Evolutionary conservation across 1,140 invertebrate genomes (phyloP).

Genomic region (Ctenoplectra terminalis): DNA sequence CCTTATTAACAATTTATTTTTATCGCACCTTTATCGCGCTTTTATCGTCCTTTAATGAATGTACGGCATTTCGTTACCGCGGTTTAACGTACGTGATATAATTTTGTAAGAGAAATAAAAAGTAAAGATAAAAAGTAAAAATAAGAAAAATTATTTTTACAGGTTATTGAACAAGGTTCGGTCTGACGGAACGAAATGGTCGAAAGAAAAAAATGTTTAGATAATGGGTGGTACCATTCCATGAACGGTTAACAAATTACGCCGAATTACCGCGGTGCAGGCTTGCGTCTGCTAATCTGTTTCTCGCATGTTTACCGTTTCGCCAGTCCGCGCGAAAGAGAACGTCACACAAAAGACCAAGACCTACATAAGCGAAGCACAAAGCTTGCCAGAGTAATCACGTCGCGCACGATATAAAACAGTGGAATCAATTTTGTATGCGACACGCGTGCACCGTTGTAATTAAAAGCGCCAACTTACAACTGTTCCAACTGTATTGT

Average conservation of each 20-base stretch:
- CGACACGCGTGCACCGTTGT: not conserved
- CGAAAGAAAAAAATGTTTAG: not conserved
- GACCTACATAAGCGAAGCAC: slow-evolving; percentile 40
- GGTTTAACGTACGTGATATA: not conserved
- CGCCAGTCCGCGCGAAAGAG: slow-evolving; percentile 33
- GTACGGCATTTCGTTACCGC: not conserved
- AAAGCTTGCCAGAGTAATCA: slow-evolving; percentile 31
- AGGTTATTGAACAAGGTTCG: not conserved
- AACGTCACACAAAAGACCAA: slow-evolving; percentile 49
- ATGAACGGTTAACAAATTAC: slow-evolving; percentile 23
- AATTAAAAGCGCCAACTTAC: slow-evolving; percentile 23
- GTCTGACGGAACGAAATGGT: not conserved
- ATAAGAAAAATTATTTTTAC: not conserved
- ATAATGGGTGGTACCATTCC: slow-evolving; percentile 16
- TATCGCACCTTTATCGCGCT: no score
- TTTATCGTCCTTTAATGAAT: no score
- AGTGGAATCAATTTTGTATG: slow-evolving; percentile 20
- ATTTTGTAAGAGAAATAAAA: not conserved
- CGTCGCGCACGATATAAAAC: not conserved
- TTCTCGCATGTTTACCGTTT: slow-evolving; percentile 41
- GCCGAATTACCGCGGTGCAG: slow-evolving; percentile 22
- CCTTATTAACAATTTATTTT: not conserved
- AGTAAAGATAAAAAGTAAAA: no score
- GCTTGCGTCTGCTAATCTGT: slow-evolving; percentile 41
- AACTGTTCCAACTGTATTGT: slow-evolving; percentile 14